Evolutionary conservation across 1,140 invertebrate genomes (phyloP), one percentile per base, ranked within the genome.

Genomic region (Aphidius gifuensis): DNA sequence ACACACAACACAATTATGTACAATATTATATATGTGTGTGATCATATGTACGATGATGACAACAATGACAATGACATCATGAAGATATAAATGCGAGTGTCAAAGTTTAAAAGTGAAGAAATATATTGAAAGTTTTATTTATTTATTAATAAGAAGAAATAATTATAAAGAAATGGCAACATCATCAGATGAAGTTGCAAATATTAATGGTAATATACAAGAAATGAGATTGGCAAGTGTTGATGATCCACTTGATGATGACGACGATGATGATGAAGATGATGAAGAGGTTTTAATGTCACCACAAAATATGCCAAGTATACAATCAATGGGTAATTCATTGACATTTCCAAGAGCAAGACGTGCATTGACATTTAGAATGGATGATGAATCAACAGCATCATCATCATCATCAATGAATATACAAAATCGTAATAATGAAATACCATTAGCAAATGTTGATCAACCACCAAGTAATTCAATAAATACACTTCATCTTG

Each of bases 401-500:
- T 64, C 49, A 70, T 75, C 62, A 32, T 75, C 72, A 75, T 77
- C 57, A 54, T 49, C 39, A 48, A 57, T 59, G 42, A 53, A n/a
- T 55, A 21, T 5, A 2, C 8, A 49, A 49, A 49, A 46, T 47
- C 44, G 50, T 23, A 11, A 59, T 9, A n/a, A 50, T 2, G 45
- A 23, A 6, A 32, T 58, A 43, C 4, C 38, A 11, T 56, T 16
- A 40, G 60, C 38, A 62, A 47, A 49, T 55, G 6, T 45, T 70
- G 71, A 32, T 44, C 77, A 71, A 49, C 72, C 74, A 55, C 73
- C 74, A 5, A 73, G 67, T 57, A 78, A 79, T 59, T 74, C 75
- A 5, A 65, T 64, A 3, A 78, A 76, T 61, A 61, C 68, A 4
- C 61, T 66, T 6, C 74, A 75, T 61, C 51, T 69, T 16, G 75